Evolutionary conservation across 92 coral and sea anemone genomes (phyloP), one percentile per base, ranked within the genome.

Genomic region (Bergia sp.): DNA sequence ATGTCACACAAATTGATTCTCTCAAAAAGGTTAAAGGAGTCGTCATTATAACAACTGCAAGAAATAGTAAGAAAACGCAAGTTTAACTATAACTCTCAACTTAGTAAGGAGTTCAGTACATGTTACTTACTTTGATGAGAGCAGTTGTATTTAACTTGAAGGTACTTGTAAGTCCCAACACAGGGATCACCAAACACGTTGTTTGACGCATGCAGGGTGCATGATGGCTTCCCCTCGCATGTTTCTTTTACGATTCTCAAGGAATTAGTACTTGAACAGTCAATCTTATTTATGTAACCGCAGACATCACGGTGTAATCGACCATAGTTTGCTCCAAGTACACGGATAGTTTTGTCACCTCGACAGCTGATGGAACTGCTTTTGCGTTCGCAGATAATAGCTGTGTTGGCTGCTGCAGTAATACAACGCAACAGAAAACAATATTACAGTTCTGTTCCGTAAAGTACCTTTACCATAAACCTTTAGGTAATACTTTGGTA

Each of bases 281-380:
- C 5, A 2, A 1, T 18, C 1, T 2, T 53, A 10, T 53, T 53
- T 0, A 1, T 53, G 16, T 53, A 16, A 9, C 1, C 1, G 18
- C 82, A 78, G 82, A 45, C 23, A 78, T 49, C 66, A 45, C 42
- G 37, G 1, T 47, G 64, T 47, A 78, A 36, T 21, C 82, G 61
- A 7, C 82, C 82, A 39, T 78, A 78, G 37, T 49, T 78, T 47
- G 82, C 82, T 45, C n/a, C 4, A 36, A 78, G 8, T 78, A 78
- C 65, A 78, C 37, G 82, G n/a, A 78, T n/a, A 20, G 9, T 3
- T 21, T 78, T 4, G 36, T 42, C 9, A 4, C 39, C 64, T 2
- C 16, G 82, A 47, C 82, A 78, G 10, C 16, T 7, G 64, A 78
- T 49, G 0, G 29, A 15, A 8, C 64, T 29, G 23, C 45, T 7